Evolutionary conservation across 1,140 invertebrate species (phyloP), one percentile per base, ranked within the genome.

Genomic region (Planococcus citri): DNA sequence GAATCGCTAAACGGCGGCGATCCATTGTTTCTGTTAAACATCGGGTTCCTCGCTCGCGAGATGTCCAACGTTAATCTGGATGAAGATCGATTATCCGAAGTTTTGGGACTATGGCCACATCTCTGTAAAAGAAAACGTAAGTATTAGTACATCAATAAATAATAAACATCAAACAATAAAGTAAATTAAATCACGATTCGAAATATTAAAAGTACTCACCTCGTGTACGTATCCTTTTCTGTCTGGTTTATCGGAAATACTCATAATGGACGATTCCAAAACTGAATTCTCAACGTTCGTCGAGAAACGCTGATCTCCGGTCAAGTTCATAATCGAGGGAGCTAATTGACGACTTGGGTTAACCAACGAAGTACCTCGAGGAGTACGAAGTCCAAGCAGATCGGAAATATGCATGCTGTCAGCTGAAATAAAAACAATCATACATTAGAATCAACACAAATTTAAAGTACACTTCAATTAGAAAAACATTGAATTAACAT

Each of bases 241-340:
- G 20, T 64, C 60, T 12, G 60, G 25, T 25, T 64, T 64, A 20
- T 64, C 60, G 4, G 60, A 1, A 14, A 64, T 25, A 20, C 20
- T 64, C 25, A 64, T 64, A 64, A 64, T 64, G 8, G 60, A 64
- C 10, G 60, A 64, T 27, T 64, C 60, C 22, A 64, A 64, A 22
- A 64, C 22, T 22, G 60, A 64, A 64, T 64, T 64, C 10, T 64
- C 60, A 24, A 2, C 21, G 24, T 64, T 64, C 9, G 60, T 25
- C 60, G 22, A 9, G 10, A 24, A 64, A 27, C 24, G 21, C 20
- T 64, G 4, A 17, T 64, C 20, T 27, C 60, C 60, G 6, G 60
- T 64, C 60, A 64, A 6, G 17, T 22, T 58, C 60, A 64, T 24
- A 64, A 64, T 22, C 17, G 60, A 64, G 24, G 60, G 25, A 24